Base-by-base conservation (phyloP, 2,888 invertebrate species). In the Latrodectus elegans region DNA sequence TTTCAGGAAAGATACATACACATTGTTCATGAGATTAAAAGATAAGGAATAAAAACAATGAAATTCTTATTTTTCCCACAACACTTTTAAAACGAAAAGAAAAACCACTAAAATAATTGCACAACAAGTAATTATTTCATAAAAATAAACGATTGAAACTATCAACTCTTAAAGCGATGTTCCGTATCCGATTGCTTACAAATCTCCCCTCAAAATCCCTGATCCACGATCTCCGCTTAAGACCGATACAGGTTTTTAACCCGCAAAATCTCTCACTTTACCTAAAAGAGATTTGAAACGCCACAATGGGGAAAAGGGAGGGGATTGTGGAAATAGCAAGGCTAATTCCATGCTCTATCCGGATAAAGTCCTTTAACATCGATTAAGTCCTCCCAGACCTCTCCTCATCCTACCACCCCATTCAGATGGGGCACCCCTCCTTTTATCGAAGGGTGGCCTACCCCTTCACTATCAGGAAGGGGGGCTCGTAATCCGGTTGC, bases 191-290 rank as follows among this genome's bases (percentile, higher is more conserved):
- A 74, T 82, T 74, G 8, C 55, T 82, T 68, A 38, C 82, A 75
- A 22, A 14, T n/a, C 2, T 68, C n/a, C 71, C 49, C 17, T 22
- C 14, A 38, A 60, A 81, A n/a, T n/a, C 72, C 71, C 53, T 12
- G 70, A 22, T n/a, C 68, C 70, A 12, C 3, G 26, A 60, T 65
- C n/a, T 38, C 26, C 73, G 67, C 78, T 76, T 26, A 73, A 73
- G 60, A 51, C 84, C 60, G 49, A 49, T 60, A 53, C 15, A 68
- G 84, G 77, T 78, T 78, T 78, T 83, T 78, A 87, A 82, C 75
- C 76, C 86, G 82, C 77, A 77, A 87, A 82, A 87, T 87, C 82
- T 87, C 87, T 87, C 87, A 82, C 87, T 87, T 87, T 83, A 81
- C 53, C 72, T 55, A 76, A 67, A 86, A 81, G 76, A 64, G 78